Base-by-base conservation (phyloP, 1,140 invertebrate genomes). In the Zaprionus nigranus region DNA sequence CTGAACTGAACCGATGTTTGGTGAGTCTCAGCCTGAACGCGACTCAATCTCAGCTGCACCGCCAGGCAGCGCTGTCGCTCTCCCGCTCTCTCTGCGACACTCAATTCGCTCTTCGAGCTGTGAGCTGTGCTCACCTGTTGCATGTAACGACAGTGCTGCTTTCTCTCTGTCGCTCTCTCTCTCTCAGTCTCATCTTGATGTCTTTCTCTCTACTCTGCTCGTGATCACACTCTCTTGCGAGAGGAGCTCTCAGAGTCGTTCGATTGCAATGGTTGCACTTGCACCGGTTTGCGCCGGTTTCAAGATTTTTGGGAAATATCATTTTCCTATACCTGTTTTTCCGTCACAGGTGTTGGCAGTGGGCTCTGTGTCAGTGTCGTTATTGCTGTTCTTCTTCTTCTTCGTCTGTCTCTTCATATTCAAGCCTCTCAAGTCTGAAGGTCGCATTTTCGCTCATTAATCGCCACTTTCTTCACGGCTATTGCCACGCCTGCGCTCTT, bases 401-500 rank as follows among this genome's bases (percentile, higher is more conserved):
- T 11, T 46, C 1, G 3, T 20, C 43, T 49, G 9, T 20, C 12
- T 51, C 20, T 22, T 22, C 46, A 12, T 24, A 20, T 51, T 11
- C 20, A 51, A 24, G 46, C 46, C 61, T 67, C 46, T 67, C 46
- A 74, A 75, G 78, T 73, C 81, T 88, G 85, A 88, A 88, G 84
- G 84, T 88, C 84, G 81, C 71, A 84, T 70, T 81, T 90, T 90
- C 85, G 78, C 75, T 88, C 85, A 90, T 88, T 88, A 90, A 90
- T 88, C 68, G 84, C 71, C 22, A 83, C 84, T 90, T 88, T 88
- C 84, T 88, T 87, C 40, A 46, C 71, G 59, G 54, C 64, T 34
- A 66, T 26, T 20, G 49, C 80, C 64, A 72, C 79, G 83, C 72
- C 72, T 80, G 68, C 74, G 80, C 72, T 75, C 66, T 62, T 58